Evolutionary conservation across 2,888 invertebrate genomes (phyloP), one percentile per base, ranked within the genome.

Genomic region (Ctena decussata): DNA sequence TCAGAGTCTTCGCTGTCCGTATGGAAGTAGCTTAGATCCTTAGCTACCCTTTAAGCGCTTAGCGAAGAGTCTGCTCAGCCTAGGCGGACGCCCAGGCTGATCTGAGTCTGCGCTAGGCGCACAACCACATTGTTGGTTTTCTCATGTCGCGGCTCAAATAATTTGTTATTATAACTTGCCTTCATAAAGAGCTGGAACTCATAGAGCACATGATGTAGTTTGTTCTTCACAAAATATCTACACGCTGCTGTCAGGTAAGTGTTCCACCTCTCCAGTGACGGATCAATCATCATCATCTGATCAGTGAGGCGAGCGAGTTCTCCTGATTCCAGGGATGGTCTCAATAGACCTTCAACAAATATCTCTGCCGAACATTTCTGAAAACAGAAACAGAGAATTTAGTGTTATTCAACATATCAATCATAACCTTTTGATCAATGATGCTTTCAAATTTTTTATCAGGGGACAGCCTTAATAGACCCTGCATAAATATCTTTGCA

Each of bases 151-250:
- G n/a, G n/a, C n/a, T n/a, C n/a, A n/a, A n/a, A n/a, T n/a, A n/a
- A n/a, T n/a, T n/a, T n/a, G n/a, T n/a, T n/a, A n/a, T n/a, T n/a
- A n/a, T n/a, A n/a, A n/a, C 46, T 70, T 77, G 95, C 96, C 95
- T 96, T 96, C 95, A 96, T 96, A 83, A 95, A 96, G 27, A 96
- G 86, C 86, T 96, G 96, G 44, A 96, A 90, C 71, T 95, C 93
- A 84, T 96, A 95, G 46, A 96, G 92, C 5, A 94, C 91, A 83
- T 95, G 90, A 76, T 93, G 93, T 41, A 93, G 92, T 69, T 91
- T 92, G 32, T 93, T 88, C 71, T 94, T 94, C 65, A 95, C 89
- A 49, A 96, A 89, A 89, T 95, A 92, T 74, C 93, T 92, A 86
- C 96, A 96, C 0, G 94, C 91, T 3, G 95, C 93, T 8, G 94